phyloP scores from a whole-genome alignment of 2,888 invertebrate genomes.

The Meloe dianella region DNA sequence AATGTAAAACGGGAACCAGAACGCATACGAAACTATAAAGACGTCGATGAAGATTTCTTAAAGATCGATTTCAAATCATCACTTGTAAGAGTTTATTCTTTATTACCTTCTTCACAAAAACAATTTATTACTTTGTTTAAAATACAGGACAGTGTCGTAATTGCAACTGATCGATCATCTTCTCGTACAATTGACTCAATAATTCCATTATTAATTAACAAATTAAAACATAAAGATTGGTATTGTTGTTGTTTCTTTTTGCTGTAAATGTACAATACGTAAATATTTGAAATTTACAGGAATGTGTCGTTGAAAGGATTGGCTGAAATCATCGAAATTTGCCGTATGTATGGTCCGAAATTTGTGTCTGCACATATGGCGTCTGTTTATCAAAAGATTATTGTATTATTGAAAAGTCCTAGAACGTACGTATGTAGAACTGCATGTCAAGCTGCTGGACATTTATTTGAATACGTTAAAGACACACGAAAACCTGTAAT shows the following conservation, averaged over 20 bases:
- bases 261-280: background rate
- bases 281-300: slow-evolving; percentile 43
- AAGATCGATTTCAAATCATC: slow-evolving; percentile 22
- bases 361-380: slow-evolving; percentile 54
- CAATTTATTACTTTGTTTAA: background rate
- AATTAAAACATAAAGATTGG: slow-evolving; percentile 50
- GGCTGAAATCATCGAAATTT: slow-evolving; percentile 55
- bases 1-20: slow-evolving; percentile 13
- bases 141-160: background rate
- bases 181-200: slow-evolving; percentile 23
- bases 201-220: slow-evolving; percentile 40
- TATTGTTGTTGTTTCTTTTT: slow-evolving; percentile 31
- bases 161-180: slow-evolving; percentile 12
- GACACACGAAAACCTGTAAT: slow-evolving; percentile 58
- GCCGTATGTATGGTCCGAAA: slow-evolving; percentile 45
- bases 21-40: background rate
- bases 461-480: slow-evolving; percentile 57
- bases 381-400: slow-evolving; percentile 54
- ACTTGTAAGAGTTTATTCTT: slow-evolving; percentile 9
- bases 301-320: slow-evolving; percentile 51
- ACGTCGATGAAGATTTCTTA: slow-evolving; percentile 8
- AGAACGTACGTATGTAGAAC: slow-evolving; percentile 58
- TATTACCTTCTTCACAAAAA: background rate
- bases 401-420: slow-evolving; percentile 56
- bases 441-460: slow-evolving; percentile 58